Evolutionary conservation across 2,113 vertebrate genomes (phyloP), one percentile per base, ranked within the genome.

Genomic region (Embiotoca jacksoni): DNA sequence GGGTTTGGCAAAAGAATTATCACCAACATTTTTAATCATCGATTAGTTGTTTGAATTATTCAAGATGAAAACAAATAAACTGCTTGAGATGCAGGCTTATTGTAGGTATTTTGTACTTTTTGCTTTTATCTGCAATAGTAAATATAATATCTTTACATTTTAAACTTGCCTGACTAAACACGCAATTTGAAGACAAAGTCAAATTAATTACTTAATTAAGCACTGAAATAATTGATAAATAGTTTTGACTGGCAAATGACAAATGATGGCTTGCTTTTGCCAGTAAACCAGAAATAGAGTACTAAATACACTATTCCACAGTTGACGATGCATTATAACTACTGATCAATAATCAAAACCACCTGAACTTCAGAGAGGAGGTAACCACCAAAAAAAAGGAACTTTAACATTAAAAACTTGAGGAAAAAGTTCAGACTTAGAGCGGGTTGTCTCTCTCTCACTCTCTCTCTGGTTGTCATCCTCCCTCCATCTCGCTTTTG

Each of bases 401-500:
- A 23, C 49, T 16, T 50, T 3, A 5, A 50, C 14, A 16, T n/a
- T 23, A 7, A 15, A 3, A n/a, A n/a, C 15, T 52, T 44, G 10
- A 44, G 41, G 13, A 44, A 11, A 13, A 11, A 9, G 4, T 13
- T 44, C 9, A 44, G 41, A 11, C 41, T 23, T 52, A 7, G 14
- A 52, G n/a, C 49, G n/a, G 49, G 49, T 16, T 52, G 16, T 50
- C 1, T 36, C 50, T 11, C n/a, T 46, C 44, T 14, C 56, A 11
- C 49, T 46, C 52, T 31, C 32, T 65, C 47, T 49, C 6, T 58
- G 5, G 53, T 33, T 52, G 10, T 55, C 30, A 23, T 6, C 16
- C n/a, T 63, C 49, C 31, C 60, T 70, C 35, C 54, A 57, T 65
- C 58, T 75, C 13, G 15, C 41, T 56, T 82, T 65, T 80, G 47